phyloP scores from a whole-genome alignment of 1,140 invertebrate species.

The Drosophila saltans region DNA sequence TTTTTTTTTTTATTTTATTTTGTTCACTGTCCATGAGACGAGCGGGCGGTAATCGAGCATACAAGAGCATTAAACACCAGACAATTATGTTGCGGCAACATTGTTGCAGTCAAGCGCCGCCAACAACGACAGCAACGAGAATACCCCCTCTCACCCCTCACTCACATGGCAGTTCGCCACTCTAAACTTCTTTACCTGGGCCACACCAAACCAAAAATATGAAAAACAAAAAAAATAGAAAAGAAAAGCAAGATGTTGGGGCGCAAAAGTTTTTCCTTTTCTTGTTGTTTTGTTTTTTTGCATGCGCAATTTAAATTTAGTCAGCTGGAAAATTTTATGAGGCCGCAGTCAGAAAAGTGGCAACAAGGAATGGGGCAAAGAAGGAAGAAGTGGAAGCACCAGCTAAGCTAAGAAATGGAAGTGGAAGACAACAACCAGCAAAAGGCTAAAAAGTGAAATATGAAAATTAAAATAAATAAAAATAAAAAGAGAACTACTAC shows the following conservation, averaged over 20 bases:
- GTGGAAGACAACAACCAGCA: background rate
- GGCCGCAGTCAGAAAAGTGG: constrained; percentile 31
- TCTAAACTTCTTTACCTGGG: background rate
- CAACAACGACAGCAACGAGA: constrained; percentile 23
- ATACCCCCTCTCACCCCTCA: constrained; percentile 26
- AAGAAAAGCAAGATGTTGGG: background rate
- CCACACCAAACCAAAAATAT: constrained; percentile 13
- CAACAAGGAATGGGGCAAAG: constrained; percentile 1
- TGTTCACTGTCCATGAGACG: constrained; percentile 9
- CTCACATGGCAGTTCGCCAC: too few species aligned
- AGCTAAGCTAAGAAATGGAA: constrained; percentile 21
- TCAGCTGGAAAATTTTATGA: constrained; percentile 37
- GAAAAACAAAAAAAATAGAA: background rate
- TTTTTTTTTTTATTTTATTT: too few species aligned
- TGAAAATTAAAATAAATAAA: background rate
- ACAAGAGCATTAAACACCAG: constrained; percentile 59
- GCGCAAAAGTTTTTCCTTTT: constrained; percentile 25
- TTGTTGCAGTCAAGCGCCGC: constrained; percentile 54
- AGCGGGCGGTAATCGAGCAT: constrained; percentile 56
- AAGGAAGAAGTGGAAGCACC: background rate
- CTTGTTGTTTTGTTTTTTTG: constrained; percentile 38
- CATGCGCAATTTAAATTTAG: constrained; percentile 71
- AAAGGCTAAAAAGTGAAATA: background rate
- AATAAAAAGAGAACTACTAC: background rate
- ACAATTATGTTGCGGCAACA: constrained; percentile 61